Percentiles rank a stretch among this genome's conserved stretches.
phyloP scores from a whole-genome alignment of 2,797 vertebrate species.

The Squalus acanthias region DNA sequence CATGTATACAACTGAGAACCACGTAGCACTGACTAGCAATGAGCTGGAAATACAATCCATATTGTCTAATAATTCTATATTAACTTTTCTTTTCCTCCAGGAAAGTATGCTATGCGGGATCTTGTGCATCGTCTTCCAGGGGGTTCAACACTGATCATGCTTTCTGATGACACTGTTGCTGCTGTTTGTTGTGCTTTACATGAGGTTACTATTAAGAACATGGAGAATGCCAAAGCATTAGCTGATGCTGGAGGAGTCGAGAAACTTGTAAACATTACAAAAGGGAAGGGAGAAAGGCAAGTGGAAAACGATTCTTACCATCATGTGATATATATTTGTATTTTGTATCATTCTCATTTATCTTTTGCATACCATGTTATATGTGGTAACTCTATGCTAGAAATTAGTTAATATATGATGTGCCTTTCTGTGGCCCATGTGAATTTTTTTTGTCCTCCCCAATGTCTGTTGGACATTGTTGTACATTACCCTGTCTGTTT shows the following conservation, averaged over 20 bases:
- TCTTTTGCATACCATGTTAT: background rate
- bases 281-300: constrained; percentile 88
- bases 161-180: constrained; percentile 88
- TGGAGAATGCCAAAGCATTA: constrained; percentile 95
- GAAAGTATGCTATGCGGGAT: constrained; percentile 95
- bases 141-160: constrained; percentile 67
- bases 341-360: background rate
- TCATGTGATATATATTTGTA: background rate
- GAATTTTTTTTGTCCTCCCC: background rate
- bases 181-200: constrained; percentile 94
- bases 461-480: background rate
- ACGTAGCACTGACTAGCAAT: background rate
- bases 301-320: background rate
- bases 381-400: background rate
- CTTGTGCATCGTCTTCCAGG: constrained; percentile 91
- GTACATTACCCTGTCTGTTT: background rate
- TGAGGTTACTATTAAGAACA: constrained; percentile 96
- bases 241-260: constrained; percentile 91
- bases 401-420: background rate
- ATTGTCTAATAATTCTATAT: background rate
- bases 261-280: constrained; percentile 96
- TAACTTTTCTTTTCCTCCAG: constrained; percentile 50
- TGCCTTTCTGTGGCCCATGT: background rate
- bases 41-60: background rate
- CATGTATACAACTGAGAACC: background rate